Evolutionary conservation across 2,888 invertebrate species (phyloP), one percentile per base, ranked within the genome.

Genomic region (Drosophila multiciliata): DNA sequence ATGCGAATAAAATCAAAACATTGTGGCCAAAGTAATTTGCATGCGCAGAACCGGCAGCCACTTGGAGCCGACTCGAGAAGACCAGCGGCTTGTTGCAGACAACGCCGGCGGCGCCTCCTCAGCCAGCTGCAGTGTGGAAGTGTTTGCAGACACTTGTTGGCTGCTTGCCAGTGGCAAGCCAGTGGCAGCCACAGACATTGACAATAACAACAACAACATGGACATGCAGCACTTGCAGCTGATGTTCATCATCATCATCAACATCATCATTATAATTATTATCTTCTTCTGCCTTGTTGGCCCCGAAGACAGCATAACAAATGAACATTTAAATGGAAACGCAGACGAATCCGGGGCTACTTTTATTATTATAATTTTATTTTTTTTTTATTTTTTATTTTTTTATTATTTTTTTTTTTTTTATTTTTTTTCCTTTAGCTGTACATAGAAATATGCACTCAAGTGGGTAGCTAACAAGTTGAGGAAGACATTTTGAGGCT

Each of bases 111-210:
- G 87, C 84, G 81, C 83, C 88, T 89, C 71, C 71, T 69, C 45
- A 45, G 69, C 66, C 67, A 65, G 74, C 64, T 74, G 82, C 36
- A 59, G 71, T 72, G 45, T 72, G 73, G 66, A 81, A 75, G 81
- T 83, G 87, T 81, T 77, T 86, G 77, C 81, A 86, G 89, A 87
- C 90, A 87, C 87, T 87, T 89, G 87, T 90, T 87, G 87, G 87
- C 90, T 76, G 72, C 53, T 69, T 75, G 90, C 87, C 90, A 87
- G 80, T 66, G 49, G 59, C 70, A 26, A 26, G 26, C 26, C 26
- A 59, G 20, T 42, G 63, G 40, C 55, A 38, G 42, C 53, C 48
- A 58, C 63, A 62, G 12, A 57, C 15, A 55, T 15, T 23, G 45
- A 45, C 55, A n/a, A 29, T 57, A 57, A 35, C 58, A 55, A 53